phyloP scores from a whole-genome alignment of 2,888 invertebrate species.

The Smittia sp. region DNA sequence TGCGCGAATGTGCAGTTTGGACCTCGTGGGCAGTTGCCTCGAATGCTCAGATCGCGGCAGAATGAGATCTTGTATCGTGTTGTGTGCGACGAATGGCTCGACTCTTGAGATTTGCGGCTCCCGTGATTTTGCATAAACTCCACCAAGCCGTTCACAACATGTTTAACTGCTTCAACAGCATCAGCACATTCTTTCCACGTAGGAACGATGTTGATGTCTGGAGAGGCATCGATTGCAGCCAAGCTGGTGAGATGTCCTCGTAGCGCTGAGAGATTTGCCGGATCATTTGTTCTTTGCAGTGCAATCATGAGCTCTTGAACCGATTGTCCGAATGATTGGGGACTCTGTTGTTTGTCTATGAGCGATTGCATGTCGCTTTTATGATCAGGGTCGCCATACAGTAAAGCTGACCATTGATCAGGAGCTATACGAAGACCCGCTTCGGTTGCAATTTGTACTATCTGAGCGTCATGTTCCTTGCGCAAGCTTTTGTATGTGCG shows the following conservation, averaged over 20 bases:
- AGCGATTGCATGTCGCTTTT: slow-evolving; percentile 97
- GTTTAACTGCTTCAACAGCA: slow-evolving; percentile 66
- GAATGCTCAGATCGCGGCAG: slow-evolving; percentile 78
- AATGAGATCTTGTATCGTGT: slow-evolving; percentile 86
- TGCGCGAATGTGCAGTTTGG: slow-evolving; percentile 89
- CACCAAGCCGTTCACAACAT: slow-evolving; percentile 73
- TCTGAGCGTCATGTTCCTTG: slow-evolving; percentile 96
- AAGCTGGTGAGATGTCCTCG: slow-evolving; percentile 78
- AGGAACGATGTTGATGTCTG: slow-evolving; percentile 65
- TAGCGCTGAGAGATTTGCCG: slow-evolving; percentile 73
- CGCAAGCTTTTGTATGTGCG: slow-evolving; percentile 89
- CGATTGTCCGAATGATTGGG: slow-evolving; percentile 86
- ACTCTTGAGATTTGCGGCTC: slow-evolving; percentile 62
- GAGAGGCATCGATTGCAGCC: slow-evolving; percentile 81
- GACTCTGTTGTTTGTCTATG: slow-evolving; percentile 88
- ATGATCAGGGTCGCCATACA: slow-evolving; percentile 93
- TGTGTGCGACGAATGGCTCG: slow-evolving; percentile 59
- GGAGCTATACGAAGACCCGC: slow-evolving; percentile 95
- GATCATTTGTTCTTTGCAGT: slow-evolving; percentile 81
- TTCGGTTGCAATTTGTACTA: slow-evolving; percentile 97
- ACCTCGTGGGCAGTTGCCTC: slow-evolving; percentile 82
- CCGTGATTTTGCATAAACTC: slow-evolving; percentile 75
- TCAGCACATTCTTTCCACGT: slow-evolving; percentile 64
- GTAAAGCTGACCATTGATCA: slow-evolving; percentile 95
- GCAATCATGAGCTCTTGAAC: slow-evolving; percentile 90